Evolutionary conservation across 2,888 invertebrate species (phyloP), one percentile per base, ranked within the genome.

Genomic region (Drosophila ustulata): DNA sequence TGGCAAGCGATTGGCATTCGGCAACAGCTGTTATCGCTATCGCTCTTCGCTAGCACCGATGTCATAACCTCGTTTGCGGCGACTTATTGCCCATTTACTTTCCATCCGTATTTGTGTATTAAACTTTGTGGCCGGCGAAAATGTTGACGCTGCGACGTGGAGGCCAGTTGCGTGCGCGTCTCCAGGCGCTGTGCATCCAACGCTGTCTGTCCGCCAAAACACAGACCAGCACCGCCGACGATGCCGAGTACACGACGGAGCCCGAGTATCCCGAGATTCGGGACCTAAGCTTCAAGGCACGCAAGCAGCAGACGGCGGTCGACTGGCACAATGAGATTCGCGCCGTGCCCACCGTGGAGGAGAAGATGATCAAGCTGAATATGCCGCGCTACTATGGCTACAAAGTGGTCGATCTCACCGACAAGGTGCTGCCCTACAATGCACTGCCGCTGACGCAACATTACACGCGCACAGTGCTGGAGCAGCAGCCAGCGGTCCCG

Each of bases 341-440:
- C 89, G 91, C 93, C 1, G 84, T 96, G 9, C 93, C 94, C 63
- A 97, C 96, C 0, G 94, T 97, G 0, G 97, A 98, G 92, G 97
- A 97, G 90, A 98, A 98, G 89, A 93, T 96, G 81, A 95, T 97
- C 56, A 96, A 96, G 80, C 88, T 97, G 26, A 97, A 97, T 90
- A 95, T 97, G 95, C 96, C 96, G 0, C 94, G 94, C 52, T 97
- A 95, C 91, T 97, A 96, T 91, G 97, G 97, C 1, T 97, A 95
- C 93, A 94, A 94, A 84, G 94, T 94, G 64, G 91, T 95, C 1
- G 92, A 94, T 82, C 89, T 97, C 3, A 91, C 93, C 2, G 96
- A 96, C 89, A 92, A 94, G 51, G 78, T 78, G 11, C 78, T 94
- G 26, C 95, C 95, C 0, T 97, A 96, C 83, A 95, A 96, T 91